Base-by-base conservation (phyloP, 2,113 vertebrate genomes). In the Bufo bufo region DNA sequence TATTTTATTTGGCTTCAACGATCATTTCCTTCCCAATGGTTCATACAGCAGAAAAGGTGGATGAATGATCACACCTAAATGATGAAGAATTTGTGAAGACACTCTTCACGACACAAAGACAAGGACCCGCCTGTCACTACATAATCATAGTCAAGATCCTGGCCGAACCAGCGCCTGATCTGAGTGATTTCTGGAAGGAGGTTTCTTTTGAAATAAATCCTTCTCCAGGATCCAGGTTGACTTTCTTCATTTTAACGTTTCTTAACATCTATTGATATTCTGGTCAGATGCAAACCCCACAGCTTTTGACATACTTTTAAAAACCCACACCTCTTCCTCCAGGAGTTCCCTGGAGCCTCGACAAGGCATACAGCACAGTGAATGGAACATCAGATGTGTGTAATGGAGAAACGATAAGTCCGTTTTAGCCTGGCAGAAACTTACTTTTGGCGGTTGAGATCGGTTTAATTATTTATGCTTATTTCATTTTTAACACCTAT, bases 251-350 rank as follows among this genome's bases (percentile, higher is more conserved):
- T 71, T 50, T 49, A 81, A 82, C 52, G 20, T 87, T 80, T 87
- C 77, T 87, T 87, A 86, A 78, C 58, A 90, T 93, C 91, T 91
- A 96, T 94, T 97, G 95, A 97, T 96, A 97, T 97, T 97, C 96
- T 85, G 92, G 95, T 95, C 95, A 96, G 94, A 96, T 86, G 94
- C 93, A 98, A 97, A 96, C 93, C 95, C 94, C 93, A 93, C 95
- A 95, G 96, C 95, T 97, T 98, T 96, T 96, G 96, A 97, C 95
- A 97, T 93, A 96, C 94, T 97, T 97, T 96, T 92, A 95, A 97
- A 96, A 96, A 95, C 94, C 94, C 94, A 95, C 93, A 95, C 93
- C 93, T 92, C 93, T 95, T 92, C 96, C 92, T 94, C 94, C 92
- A 95, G 92, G 91, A 93, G 94, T 90, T 96, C 96, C 96, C 95